Conservation (phyloP, 1,140 invertebrate genomes). For the Bicyclus anynana region DNA sequence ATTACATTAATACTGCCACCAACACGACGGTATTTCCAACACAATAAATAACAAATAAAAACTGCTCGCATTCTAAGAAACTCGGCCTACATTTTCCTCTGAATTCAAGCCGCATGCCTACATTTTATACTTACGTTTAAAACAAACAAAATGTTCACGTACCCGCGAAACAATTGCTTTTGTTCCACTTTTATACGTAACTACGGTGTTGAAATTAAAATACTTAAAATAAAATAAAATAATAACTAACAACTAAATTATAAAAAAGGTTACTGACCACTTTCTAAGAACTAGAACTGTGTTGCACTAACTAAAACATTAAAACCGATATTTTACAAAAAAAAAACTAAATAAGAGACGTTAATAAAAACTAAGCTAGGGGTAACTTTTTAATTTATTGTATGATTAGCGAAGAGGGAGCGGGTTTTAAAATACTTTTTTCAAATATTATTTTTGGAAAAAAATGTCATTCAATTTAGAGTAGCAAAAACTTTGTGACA, state of each 20-base stretch:
- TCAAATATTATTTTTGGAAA: too few species aligned
- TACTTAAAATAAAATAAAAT: constrained; percentile 5
- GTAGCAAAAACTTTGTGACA: too few species aligned
- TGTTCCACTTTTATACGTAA: constrained; percentile 6
- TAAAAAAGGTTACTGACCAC: background rate
- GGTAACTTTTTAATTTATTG: too few species aligned
- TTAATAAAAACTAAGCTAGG: too few species aligned
- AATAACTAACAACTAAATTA: constrained; percentile 8
- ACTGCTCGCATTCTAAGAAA: background rate
- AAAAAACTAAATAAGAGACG: too few species aligned
- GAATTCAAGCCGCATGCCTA: background rate
- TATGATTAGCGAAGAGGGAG: too few species aligned
- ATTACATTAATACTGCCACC: background rate
- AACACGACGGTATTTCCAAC: background rate
- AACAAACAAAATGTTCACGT: background rate
- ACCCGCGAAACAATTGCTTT: background rate
- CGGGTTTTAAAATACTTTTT: too few species aligned
- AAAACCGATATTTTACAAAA: too few species aligned
- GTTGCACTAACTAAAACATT: too few species aligned
- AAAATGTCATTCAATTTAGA: too few species aligned
- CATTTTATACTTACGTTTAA: background rate
- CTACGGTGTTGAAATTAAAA: constrained; percentile 10
- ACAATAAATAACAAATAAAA: background rate
- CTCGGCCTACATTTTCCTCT: background rate
- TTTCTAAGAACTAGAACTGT: background rate